A percentile compares a stretch with the other conserved stretches of the same genome.
Evolutionary conservation across 92 coral and sea anemone species (phyloP).

Genomic region (Phenganax stokvisi): DNA sequence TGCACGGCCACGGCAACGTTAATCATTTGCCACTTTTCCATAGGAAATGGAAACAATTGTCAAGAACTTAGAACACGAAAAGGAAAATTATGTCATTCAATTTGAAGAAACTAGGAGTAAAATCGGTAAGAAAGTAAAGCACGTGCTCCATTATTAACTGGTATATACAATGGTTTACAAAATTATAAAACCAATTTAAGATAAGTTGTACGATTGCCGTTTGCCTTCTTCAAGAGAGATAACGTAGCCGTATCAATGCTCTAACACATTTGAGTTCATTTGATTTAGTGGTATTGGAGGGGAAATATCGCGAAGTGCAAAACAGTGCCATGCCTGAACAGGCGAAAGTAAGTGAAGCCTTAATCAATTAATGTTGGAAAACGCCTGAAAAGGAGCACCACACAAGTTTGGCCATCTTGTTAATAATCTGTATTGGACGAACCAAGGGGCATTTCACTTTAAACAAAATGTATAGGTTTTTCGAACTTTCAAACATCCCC

Average conservation of each 20-base stretch:
- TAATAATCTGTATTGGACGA: too few relatives aligned
- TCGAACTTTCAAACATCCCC: too few relatives aligned
- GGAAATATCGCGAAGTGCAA: slow-evolving; percentile 15
- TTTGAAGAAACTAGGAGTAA: slow-evolving; percentile 72
- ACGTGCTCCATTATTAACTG: too few relatives aligned
- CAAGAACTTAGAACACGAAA: slow-evolving; percentile 72
- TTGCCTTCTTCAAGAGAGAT: background rate
- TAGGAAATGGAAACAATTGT: slow-evolving; percentile 69
- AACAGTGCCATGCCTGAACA: background rate
- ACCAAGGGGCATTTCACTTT: too few relatives aligned
- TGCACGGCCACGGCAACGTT: too few relatives aligned
- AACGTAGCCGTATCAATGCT: background rate
- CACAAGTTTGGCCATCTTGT: too few relatives aligned
- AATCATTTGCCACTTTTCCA: background rate
- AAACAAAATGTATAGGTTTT: too few relatives aligned
- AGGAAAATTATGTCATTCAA: slow-evolving; percentile 76
- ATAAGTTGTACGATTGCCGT: too few relatives aligned
- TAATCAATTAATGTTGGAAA: too few relatives aligned
- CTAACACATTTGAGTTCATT: background rate
- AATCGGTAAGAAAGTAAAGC: slow-evolving; percentile 50
- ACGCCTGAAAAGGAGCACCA: too few relatives aligned
- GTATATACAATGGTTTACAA: too few relatives aligned
- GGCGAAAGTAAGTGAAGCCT: background rate
- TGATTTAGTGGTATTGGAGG: slow-evolving; percentile 23
- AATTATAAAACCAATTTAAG: too few relatives aligned